Base-by-base conservation (phyloP, 2,888 invertebrate species). In the Stictocephala bisonia region DNA sequence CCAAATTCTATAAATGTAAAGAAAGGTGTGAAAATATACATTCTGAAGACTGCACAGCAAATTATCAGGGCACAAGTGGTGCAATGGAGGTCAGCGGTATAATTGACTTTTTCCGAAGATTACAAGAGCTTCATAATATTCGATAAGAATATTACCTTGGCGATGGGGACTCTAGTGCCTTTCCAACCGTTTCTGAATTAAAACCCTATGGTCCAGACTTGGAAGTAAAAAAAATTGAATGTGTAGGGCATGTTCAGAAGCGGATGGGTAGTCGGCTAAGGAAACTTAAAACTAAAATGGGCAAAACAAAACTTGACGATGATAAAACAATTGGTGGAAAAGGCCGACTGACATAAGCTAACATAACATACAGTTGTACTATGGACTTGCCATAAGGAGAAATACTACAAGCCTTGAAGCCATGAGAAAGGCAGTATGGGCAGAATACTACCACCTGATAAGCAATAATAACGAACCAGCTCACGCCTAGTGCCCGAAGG, bases 11-110 rank as follows among this genome's bases (percentile, higher is more conserved):
- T 29, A 60, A 18, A 15, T 71, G 64, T 48, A 27, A 48, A 22
- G 11, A 71, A 13, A 71, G 29, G 20, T n/a, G 26, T 60, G n/a
- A 44, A 18, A 60, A 71, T 29, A 20, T 40, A 20, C 58, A 60
- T 44, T 27, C 18, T 22, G 20, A 41, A n/a, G 29, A 58, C 41
- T 71, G 71, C 26, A 44, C 6, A 44, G 71, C 71, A 26, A 71
- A 71, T 24, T 71, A 71, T 41, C 26, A 18, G 4, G 71, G 71
- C 3, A 18, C 41, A 26, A 71, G 71, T 71, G 71, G 71, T 3
- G 71, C 48, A 3, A 71, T 44, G 29, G 64, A 64, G 20, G 60
- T 50, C 1, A n/a, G 1, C 6, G 50, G 26, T 4, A 15, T 50
- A 27, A n/a, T n/a, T n/a, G n/a, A n/a, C n/a, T n/a, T n/a, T n/a